Conservation (phyloP, 2,113 vertebrate species). For the Falco punctatus region DNA sequence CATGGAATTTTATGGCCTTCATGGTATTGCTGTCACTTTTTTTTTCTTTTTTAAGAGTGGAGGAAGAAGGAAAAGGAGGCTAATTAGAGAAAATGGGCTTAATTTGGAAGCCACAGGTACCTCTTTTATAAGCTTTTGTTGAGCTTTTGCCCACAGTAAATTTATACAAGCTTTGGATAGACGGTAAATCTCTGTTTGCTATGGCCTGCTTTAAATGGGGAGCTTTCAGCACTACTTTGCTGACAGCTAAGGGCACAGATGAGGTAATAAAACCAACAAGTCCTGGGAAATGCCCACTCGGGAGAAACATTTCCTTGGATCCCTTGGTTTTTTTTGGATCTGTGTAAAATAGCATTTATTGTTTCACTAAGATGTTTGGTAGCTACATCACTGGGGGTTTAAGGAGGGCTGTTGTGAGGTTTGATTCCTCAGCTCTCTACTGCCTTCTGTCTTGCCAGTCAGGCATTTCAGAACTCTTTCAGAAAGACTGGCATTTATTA, state of each 20-base stretch:
- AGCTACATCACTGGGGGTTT: not conserved
- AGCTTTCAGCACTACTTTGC: slow-evolving; percentile 47
- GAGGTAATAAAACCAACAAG: slow-evolving; percentile 67
- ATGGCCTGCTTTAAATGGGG: slow-evolving; percentile 49
- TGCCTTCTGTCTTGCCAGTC: slow-evolving; percentile 36
- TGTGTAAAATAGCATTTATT: slow-evolving; percentile 23
- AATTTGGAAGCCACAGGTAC: slow-evolving; percentile 72
- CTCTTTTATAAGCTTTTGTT: slow-evolving; percentile 71
- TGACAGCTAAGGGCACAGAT: slow-evolving; percentile 32
- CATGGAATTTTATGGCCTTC: slow-evolving; percentile 53
- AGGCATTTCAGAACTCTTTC: not conserved
- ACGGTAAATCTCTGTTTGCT: slow-evolving; percentile 37
- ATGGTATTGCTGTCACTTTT: not conserved
- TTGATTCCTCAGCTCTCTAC: not conserved
- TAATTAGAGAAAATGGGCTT: slow-evolving; percentile 74
- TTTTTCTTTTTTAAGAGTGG: not conserved
- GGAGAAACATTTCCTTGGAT: slow-evolving; percentile 31
- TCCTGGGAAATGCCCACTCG: slow-evolving; percentile 34
- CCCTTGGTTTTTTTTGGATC: not conserved
- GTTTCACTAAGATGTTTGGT: not conserved
- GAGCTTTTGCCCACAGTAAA: slow-evolving; percentile 56
- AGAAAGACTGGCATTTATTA: not conserved
- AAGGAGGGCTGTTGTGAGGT: not conserved
- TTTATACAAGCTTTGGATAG: slow-evolving; percentile 58
- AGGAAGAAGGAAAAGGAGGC: slow-evolving; percentile 49